Evolutionary conservation across 2,797 vertebrate genomes (phyloP).

Genomic region (Odontamblyopus rebecca): DNA sequence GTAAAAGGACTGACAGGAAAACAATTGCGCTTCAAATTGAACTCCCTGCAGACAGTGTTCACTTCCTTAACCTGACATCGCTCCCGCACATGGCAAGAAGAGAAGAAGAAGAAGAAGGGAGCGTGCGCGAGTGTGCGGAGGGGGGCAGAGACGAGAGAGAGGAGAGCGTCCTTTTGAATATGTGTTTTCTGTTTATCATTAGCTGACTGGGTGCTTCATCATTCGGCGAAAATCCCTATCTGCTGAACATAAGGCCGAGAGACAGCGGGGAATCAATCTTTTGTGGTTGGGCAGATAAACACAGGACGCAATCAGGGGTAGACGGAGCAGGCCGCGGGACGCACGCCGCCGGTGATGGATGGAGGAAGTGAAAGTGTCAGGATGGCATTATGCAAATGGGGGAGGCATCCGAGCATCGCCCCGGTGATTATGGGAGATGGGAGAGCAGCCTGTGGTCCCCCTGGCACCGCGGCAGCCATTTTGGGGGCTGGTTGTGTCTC

Average conservation of each 20-base stretch:
- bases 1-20: constrained; percentile 83
- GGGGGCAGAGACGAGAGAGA: constrained; percentile 50
- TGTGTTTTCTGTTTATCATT: constrained; percentile 87
- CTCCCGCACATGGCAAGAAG: constrained; percentile 73
- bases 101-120: constrained; percentile 47
- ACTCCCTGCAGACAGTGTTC: constrained; percentile 84
- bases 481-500: constrained; percentile 72
- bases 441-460: constrained; percentile 90
- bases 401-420: constrained; percentile 92
- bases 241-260: constrained; percentile 86
- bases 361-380: constrained; percentile 95
- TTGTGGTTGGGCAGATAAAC: constrained; percentile 88
- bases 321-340: constrained; percentile 84
- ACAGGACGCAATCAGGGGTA: constrained; percentile 82
- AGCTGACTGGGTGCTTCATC: constrained; percentile 80
- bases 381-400: constrained; percentile 96
- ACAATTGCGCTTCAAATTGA: constrained; percentile 86
- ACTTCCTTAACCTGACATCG: constrained; percentile 86
- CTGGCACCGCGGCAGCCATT: constrained; percentile 93
- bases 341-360: constrained; percentile 87
- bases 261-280: constrained; percentile 90
- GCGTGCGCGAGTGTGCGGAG: constrained; percentile 53
- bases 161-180: constrained; percentile 82
- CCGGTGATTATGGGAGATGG: constrained; percentile 94
- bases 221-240: constrained; percentile 86